Conservation (phyloP, 2,797 vertebrate species). For the Scomberomorus guttatus region DNA sequence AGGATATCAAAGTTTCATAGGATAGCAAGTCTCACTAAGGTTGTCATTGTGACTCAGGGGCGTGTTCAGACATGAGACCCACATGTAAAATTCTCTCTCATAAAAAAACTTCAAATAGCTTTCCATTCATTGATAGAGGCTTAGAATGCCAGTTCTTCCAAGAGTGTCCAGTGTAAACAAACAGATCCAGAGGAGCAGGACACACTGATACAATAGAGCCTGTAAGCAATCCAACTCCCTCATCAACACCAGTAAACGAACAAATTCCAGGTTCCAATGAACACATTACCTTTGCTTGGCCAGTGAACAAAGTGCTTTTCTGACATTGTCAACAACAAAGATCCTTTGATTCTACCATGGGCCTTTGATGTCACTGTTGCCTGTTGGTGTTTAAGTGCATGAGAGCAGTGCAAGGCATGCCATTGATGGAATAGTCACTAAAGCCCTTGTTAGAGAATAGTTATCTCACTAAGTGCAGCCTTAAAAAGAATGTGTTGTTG, state of each 20-base stretch:
- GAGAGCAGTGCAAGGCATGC: conserved; percentile 31
- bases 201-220: conserved; percentile 48
- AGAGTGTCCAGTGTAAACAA: conserved; percentile 59
- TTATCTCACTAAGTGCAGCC: conserved; percentile 63
- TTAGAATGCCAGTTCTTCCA: conserved; percentile 5
- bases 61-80: conserved; percentile 17
- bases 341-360: conserved; percentile 58
- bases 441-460: conserved; percentile 54
- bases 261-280: conserved; percentile 43
- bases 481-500: conserved; percentile 71
- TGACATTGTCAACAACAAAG: conserved; percentile 53
- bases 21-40: neutral
- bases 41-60: neutral
- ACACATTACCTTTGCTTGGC: conserved; percentile 41
- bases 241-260: conserved; percentile 62
- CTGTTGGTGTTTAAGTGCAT: conserved; percentile 30
- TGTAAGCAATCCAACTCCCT: conserved; percentile 53
- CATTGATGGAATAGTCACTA: conserved; percentile 40
- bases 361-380: conserved; percentile 53
- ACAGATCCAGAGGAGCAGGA: conserved; percentile 53
- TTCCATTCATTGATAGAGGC: conserved; percentile 18
- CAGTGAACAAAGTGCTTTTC: conserved; percentile 54
- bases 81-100: neutral
- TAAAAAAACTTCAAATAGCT: conserved; percentile 1
- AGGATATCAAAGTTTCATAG: no score